A percentile compares a stretch with the other conserved stretches of the same genome.
Evolutionary conservation across 2,797 vertebrate species (phyloP).

Genomic region (Acrossocheilus fasciatus): DNA sequence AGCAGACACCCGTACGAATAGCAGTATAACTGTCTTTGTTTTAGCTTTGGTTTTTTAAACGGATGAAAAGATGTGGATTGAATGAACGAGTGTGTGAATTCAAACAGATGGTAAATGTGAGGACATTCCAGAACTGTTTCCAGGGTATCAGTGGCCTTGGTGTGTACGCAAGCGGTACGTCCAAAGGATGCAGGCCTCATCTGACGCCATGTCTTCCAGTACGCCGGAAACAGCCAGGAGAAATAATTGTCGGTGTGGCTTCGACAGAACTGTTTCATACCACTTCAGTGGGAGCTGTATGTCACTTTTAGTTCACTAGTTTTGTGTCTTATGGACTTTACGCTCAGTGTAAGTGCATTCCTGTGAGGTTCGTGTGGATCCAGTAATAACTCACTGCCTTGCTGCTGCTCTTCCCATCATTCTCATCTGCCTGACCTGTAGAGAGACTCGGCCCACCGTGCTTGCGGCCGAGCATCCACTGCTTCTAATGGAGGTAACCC

Average conservation of each 20-base stretch:
- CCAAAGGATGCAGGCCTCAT: slow-evolving; percentile 35
- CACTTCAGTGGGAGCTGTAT: slow-evolving; percentile 67
- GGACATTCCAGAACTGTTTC: slow-evolving; percentile 76
- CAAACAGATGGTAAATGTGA: slow-evolving; percentile 69
- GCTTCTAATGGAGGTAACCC: slow-evolving; percentile 72
- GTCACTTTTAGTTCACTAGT: slow-evolving; percentile 53
- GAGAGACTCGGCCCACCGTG: slow-evolving; percentile 58
- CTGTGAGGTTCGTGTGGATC: slow-evolving; percentile 57
- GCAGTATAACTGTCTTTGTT: slow-evolving; percentile 75
- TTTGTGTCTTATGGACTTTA: slow-evolving; percentile 59
- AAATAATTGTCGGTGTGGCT: slow-evolving; percentile 66
- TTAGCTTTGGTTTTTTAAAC: slow-evolving; percentile 63
- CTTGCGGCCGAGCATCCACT: slow-evolving; percentile 61
- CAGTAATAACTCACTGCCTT: slow-evolving; percentile 73
- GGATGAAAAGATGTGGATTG: slow-evolving; percentile 62
- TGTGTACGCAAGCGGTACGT: slow-evolving; percentile 49
- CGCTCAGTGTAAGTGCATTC: slow-evolving; percentile 59
- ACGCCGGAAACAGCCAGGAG: slow-evolving; percentile 42
- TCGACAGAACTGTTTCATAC: slow-evolving; percentile 70
- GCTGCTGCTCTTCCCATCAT: slow-evolving; percentile 76
- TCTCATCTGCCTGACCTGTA: slow-evolving; percentile 65
- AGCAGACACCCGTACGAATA: slow-evolving; percentile 76
- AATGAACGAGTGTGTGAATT: slow-evolving; percentile 65
- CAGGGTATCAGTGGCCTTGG: slow-evolving; percentile 77
- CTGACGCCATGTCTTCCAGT: slow-evolving; percentile 57